These are phyloP conservation scores for Stichodactyla mertensii DNA, from an alignment of 64 coral and sea anemone genomes.

Conservation along the genomic window DNA sequence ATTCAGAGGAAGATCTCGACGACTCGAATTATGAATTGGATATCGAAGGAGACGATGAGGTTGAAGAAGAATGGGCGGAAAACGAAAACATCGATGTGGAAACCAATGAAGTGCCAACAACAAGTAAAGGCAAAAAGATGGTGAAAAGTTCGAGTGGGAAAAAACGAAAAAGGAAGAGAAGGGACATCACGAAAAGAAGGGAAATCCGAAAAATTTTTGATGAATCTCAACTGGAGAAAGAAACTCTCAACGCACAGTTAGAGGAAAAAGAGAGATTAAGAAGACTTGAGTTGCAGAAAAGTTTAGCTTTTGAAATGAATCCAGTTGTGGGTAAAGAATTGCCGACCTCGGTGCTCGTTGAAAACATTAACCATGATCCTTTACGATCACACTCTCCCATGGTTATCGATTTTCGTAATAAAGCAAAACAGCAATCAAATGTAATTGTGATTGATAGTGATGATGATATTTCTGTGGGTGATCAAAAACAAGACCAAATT, in stretches of 20 bases:
- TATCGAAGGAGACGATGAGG: conserved; percentile 19
- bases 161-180: conserved; percentile 52
- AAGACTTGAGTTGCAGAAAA: conserved; percentile 89
- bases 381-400: conserved; percentile 46
- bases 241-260: conserved; percentile 81
- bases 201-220: conserved; percentile 79
- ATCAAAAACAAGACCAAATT: conserved; percentile 28
- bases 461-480: conserved; percentile 44
- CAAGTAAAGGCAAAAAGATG: conserved; percentile 16
- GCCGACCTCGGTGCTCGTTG: neutral
- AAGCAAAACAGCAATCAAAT: conserved; percentile 20
- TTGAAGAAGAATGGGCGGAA: conserved; percentile 19
- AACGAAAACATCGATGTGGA: conserved; percentile 31
- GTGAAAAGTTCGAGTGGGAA: conserved; percentile 10
- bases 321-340: neutral
- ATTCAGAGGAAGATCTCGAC: conserved; percentile 17
- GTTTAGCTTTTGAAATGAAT: conserved; percentile 47
- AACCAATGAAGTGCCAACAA: neutral
- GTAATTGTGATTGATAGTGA: conserved; percentile 97
- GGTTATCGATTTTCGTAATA: conserved; percentile 68
- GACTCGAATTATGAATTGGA: conserved; percentile 23
- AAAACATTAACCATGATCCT: neutral
- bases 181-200: conserved; percentile 66
- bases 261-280: conserved; percentile 82
- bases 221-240: conserved; percentile 54